These are phyloP conservation scores for Adelosebastes latens DNA, from an alignment of 2,797 vertebrate species.

Conservation along the genomic window DNA sequence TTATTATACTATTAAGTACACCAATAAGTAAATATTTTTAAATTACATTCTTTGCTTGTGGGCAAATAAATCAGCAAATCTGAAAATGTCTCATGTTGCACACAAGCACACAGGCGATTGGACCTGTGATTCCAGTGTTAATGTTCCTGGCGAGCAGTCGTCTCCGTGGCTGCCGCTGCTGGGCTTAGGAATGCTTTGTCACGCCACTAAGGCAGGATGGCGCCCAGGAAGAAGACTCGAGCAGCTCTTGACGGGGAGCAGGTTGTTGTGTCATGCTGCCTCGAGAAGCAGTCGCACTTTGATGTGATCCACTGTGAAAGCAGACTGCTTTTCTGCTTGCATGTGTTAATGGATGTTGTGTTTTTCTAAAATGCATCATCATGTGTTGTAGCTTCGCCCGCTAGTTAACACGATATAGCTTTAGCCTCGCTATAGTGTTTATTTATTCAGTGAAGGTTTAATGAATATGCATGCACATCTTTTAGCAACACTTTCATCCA, in stretches of 20 bases:
- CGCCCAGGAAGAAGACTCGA: conserved; percentile 16
- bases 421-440: conserved; percentile 10
- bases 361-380: conserved; percentile 23
- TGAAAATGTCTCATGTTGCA: neutral
- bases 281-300: conserved; percentile 23
- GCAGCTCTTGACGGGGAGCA: conserved; percentile 24
- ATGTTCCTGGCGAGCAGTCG: neutral
- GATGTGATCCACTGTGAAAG: conserved; percentile 36
- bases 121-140: conserved; percentile 7
- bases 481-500: conserved; percentile 12
- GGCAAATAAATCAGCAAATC: no score
- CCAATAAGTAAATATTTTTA: no score
- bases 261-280: conserved; percentile 30
- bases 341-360: conserved; percentile 8
- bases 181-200: conserved; percentile 56
- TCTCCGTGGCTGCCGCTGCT: conserved; percentile 1
- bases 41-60: no score
- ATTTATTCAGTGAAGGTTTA: conserved; percentile 26
- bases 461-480: conserved; percentile 43
- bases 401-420: neutral
- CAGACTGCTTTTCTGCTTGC: neutral
- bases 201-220: conserved; percentile 34
- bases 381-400: neutral
- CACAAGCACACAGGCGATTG: neutral
- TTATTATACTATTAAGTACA: no score